phyloP scores from a whole-genome alignment of 2,113 vertebrate species.

The Leptobrachium leishanense region DNA sequence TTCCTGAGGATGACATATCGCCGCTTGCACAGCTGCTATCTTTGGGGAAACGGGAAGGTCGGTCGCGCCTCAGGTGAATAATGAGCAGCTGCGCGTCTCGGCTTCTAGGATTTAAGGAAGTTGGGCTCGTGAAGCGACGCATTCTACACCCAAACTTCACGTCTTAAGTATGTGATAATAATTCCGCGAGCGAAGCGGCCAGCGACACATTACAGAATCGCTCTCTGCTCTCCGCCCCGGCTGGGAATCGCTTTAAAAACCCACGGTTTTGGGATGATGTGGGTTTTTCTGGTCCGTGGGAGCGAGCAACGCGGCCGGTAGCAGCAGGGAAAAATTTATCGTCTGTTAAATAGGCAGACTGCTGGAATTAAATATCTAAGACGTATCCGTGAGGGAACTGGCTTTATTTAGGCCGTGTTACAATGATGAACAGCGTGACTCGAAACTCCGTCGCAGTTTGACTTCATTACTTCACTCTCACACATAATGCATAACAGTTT shows the following conservation, averaged over 20 bases:
- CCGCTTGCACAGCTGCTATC: constrained; percentile 12
- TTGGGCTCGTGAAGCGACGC: background rate
- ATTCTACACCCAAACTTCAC: background rate
- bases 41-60: constrained; percentile 1
- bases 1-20: background rate
- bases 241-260: background rate
- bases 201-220: background rate
- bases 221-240: background rate
- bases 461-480: background rate
- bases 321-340: constrained; percentile 2
- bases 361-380: constrained; percentile 4
- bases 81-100: background rate
- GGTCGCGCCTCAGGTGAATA: background rate
- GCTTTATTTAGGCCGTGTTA: constrained; percentile 19
- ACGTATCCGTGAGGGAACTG: constrained; percentile 1
- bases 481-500: background rate
- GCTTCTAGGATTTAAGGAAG: background rate
- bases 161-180: background rate
- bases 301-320: background rate
- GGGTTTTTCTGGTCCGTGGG: background rate
- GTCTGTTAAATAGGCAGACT: background rate
- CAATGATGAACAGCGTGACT: constrained; percentile 27
- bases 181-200: background rate
- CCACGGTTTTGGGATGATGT: background rate
- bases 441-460: background rate